A percentile compares a stretch with the other conserved stretches of the same genome.
Evolutionary conservation across 2,888 invertebrate species (phyloP).

Genomic region (Auanema freiburgensis): DNA sequence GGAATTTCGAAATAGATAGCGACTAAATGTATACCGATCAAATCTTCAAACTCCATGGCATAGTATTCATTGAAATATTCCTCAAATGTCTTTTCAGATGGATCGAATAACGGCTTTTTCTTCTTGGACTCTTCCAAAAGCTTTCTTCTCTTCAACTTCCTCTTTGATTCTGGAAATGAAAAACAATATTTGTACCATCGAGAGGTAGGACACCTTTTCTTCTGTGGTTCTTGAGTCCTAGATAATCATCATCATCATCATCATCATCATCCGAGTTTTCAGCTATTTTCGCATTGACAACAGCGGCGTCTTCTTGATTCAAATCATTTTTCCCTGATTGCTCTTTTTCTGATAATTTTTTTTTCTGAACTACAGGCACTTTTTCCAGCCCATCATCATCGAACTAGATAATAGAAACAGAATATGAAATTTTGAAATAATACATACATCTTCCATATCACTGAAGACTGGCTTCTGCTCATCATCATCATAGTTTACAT

Average conservation of each 20-base stretch:
- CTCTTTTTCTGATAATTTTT: neutral
- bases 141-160: constrained; percentile 68
- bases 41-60: constrained; percentile 89
- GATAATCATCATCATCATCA: constrained; percentile 34
- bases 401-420: neutral
- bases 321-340: too few species aligned
- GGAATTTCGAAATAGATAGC: neutral
- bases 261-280: constrained; percentile 38
- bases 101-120: constrained; percentile 84
- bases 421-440: neutral
- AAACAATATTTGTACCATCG: constrained; percentile 9
- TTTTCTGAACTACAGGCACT: constrained; percentile 8
- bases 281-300: too few species aligned
- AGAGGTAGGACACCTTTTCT: constrained; percentile 54
- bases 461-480: constrained; percentile 80
- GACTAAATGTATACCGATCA: constrained; percentile 72
- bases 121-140: constrained; percentile 76
- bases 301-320: constrained; percentile 6
- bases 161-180: constrained; percentile 31
- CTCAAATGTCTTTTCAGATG: constrained; percentile 77
- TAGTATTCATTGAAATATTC: constrained; percentile 94
- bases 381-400: constrained; percentile 5
- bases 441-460: constrained; percentile 66
- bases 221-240: constrained; percentile 14
- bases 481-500: constrained; percentile 73